Conservation (phyloP, 2,797 vertebrate species). For the Falco peregrinus region DNA sequence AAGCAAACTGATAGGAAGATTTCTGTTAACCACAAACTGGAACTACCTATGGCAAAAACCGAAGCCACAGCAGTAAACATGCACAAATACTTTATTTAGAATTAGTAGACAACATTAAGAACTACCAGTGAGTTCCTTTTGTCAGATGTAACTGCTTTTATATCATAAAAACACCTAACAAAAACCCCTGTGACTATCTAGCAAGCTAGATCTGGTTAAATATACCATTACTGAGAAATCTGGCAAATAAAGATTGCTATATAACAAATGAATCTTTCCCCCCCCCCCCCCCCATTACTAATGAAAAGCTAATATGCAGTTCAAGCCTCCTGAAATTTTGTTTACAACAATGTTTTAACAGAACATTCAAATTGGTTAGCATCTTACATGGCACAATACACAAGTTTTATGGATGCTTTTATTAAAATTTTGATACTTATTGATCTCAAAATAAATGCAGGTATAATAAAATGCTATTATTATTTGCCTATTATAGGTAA, state of each 20-base stretch:
- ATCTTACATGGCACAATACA: background rate
- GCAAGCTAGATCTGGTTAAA: background rate
- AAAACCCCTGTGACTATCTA: accelerated
- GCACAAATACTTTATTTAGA: background rate
- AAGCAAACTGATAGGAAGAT: background rate
- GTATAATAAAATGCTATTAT: background rate
- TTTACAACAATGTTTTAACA: conserved; percentile 16
- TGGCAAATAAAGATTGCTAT: background rate
- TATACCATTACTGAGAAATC: background rate
- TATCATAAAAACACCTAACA: background rate
- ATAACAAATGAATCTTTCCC: background rate
- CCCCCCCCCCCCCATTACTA: background rate
- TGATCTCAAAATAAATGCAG: background rate
- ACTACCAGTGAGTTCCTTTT: background rate
- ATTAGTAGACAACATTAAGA: background rate
- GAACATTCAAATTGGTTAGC: background rate
- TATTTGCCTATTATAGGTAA: background rate
- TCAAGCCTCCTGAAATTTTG: background rate
- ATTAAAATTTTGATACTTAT: background rate
- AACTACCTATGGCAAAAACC: background rate
- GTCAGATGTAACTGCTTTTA: background rate
- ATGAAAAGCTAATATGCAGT: background rate
- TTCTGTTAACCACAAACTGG: background rate
- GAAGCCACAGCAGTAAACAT: background rate
- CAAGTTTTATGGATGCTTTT: background rate